Evolutionary conservation across 2,888 invertebrate genomes (phyloP).

Genomic region (Apamea monoglypha): DNA sequence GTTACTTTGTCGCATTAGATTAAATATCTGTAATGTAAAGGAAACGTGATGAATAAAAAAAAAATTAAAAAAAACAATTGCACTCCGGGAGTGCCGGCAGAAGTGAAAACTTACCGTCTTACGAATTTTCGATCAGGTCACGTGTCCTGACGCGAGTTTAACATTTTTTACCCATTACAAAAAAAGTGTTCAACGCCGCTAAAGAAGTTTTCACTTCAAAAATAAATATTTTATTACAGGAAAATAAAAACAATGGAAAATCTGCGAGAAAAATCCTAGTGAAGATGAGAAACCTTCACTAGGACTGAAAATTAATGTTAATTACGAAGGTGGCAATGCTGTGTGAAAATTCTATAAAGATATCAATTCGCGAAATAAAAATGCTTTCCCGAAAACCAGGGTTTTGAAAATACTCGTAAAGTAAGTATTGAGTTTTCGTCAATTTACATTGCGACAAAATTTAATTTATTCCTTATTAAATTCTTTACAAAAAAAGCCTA

Average conservation of each 20-base stretch:
- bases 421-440: not conserved
- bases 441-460: not conserved
- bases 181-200: no score
- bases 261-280: not conserved
- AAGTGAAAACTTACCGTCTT: no score
- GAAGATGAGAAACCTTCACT: not conserved
- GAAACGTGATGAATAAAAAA: no score
- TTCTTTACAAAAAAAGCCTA: not conserved
- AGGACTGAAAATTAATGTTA: not conserved
- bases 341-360: not conserved
- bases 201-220: no score
- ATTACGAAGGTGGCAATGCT: not conserved
- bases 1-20: no score
- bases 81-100: no score
- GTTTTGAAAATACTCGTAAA: not conserved
- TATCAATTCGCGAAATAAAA: not conserved
- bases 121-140: no score
- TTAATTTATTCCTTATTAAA: not conserved
- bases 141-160: no score
- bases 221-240: not conserved
- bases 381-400: not conserved
- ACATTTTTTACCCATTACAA: no score
- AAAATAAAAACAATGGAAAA: not conserved
- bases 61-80: no score
- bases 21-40: no score